phyloP scores from a whole-genome alignment of 2,113 vertebrate species.

The Gallinago jamesoni region DNA sequence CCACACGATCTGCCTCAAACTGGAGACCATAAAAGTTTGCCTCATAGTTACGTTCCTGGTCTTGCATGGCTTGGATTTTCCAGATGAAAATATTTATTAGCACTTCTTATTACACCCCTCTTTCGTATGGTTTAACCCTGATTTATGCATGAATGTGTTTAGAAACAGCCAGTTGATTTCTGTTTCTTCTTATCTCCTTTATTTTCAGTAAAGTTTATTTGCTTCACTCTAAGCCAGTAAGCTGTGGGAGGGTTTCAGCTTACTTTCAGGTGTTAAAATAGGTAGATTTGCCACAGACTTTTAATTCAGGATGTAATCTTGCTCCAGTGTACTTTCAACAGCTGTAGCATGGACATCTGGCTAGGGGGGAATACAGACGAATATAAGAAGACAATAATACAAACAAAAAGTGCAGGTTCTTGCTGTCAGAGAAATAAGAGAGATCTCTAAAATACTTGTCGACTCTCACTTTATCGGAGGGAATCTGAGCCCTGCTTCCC shows the following conservation, averaged over 20 bases:
- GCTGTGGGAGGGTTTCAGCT: background rate
- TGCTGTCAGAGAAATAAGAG: background rate
- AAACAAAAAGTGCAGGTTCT: background rate
- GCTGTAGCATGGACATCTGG: background rate
- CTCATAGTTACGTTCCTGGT: background rate
- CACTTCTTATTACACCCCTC: background rate
- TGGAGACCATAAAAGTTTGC: conserved; percentile 14
- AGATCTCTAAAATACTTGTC: background rate
- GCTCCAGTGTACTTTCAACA: background rate
- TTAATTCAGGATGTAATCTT: background rate
- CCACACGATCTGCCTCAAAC: background rate
- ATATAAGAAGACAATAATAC: background rate
- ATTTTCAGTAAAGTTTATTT: background rate
- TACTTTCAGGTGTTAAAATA: background rate
- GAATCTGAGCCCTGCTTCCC: background rate
- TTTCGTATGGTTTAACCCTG: background rate
- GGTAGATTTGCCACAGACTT: background rate
- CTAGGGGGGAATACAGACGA: background rate
- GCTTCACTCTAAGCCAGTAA: background rate
- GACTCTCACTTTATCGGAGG: background rate
- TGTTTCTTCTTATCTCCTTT: background rate
- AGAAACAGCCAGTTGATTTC: background rate
- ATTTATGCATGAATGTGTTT: background rate
- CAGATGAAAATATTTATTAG: conserved; percentile 17
- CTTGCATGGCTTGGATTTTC: background rate